A percentile compares a stretch with the other conserved stretches of the same genome.
phyloP scores from a whole-genome alignment of 2,113 vertebrate genomes.

The Epinephelus moara region DNA sequence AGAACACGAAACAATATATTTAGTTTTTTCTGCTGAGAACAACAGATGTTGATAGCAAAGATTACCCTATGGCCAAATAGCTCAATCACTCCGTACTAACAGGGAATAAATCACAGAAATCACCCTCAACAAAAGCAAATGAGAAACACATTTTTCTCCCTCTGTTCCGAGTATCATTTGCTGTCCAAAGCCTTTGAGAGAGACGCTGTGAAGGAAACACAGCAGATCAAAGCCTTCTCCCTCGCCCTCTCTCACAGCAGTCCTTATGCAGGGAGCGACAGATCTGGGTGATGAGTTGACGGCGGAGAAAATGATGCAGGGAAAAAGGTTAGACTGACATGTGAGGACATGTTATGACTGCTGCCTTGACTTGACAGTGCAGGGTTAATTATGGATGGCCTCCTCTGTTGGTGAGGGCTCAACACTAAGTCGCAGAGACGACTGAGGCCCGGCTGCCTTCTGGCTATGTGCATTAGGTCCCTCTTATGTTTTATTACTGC shows the following conservation, averaged over 20 bases:
- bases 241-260: constrained; percentile 31
- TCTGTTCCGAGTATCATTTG: constrained; percentile 46
- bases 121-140: constrained; percentile 49
- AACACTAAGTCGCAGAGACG: constrained; percentile 63
- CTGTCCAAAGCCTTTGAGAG: constrained; percentile 66
- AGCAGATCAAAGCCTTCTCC: constrained; percentile 67
- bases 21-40: constrained; percentile 35
- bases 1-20: constrained; percentile 28
- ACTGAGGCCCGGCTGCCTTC: constrained; percentile 56
- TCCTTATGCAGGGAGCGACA: constrained; percentile 51
- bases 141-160: constrained; percentile 59
- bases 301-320: constrained; percentile 58
- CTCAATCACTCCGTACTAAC: constrained; percentile 47
- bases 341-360: constrained; percentile 77
- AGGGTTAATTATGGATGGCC: constrained; percentile 82
- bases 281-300: constrained; percentile 71
- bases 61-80: constrained; percentile 56
- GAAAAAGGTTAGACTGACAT: constrained; percentile 73
- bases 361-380: constrained; percentile 70
- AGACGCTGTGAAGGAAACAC: constrained; percentile 47
- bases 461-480: constrained; percentile 59
- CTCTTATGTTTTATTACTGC: constrained; percentile 76
- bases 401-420: constrained; percentile 57
- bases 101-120: constrained; percentile 64
- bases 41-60: constrained; percentile 52